Conservation (phyloP, 2,888 invertebrate genomes). For the Cecidostiba fungosa region DNA sequence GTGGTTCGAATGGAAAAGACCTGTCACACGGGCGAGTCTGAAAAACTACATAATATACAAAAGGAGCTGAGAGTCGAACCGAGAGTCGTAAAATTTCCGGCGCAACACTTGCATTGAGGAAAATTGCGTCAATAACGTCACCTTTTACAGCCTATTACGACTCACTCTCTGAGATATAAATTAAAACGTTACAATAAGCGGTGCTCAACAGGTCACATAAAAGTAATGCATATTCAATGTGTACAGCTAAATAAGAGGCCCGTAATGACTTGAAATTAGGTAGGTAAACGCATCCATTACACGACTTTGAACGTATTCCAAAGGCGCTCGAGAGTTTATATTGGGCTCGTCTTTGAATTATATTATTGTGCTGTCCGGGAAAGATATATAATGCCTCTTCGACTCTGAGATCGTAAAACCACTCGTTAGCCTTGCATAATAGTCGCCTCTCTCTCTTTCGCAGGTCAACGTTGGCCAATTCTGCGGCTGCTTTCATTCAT, state of each 20-base stretch:
- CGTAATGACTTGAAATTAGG: conserved; percentile 36
- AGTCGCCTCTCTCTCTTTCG: conserved; percentile 46
- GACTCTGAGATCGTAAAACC: conserved; percentile 67
- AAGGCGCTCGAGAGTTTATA: background rate
- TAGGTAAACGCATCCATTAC: conserved; percentile 32
- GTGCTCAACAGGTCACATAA: conserved; percentile 11
- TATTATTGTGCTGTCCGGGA: conserved; percentile 66
- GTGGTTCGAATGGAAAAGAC: background rate
- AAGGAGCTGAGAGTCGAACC: background rate
- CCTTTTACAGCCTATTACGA: background rate
- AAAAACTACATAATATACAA: background rate
- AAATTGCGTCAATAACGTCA: conserved; percentile 18
- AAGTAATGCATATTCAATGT: conserved; percentile 11
- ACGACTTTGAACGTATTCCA: conserved; percentile 9
- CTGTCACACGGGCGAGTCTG: background rate
- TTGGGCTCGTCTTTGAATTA: conserved; percentile 21
- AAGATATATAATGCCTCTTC: conserved; percentile 67
- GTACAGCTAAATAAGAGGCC: background rate
- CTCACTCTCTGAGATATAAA: conserved; percentile 8
- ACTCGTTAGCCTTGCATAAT: conserved; percentile 64
- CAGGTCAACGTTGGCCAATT: conserved; percentile 58
- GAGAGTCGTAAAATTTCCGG: background rate
- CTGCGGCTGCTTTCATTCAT: conserved; percentile 29
- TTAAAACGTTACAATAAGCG: conserved; percentile 33
- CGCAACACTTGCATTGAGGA: background rate